A percentile compares a stretch with the other conserved stretches of the same genome.
Evolutionary conservation across 1,140 invertebrate genomes (phyloP).

Genomic region (Melanaphis sacchari): DNA sequence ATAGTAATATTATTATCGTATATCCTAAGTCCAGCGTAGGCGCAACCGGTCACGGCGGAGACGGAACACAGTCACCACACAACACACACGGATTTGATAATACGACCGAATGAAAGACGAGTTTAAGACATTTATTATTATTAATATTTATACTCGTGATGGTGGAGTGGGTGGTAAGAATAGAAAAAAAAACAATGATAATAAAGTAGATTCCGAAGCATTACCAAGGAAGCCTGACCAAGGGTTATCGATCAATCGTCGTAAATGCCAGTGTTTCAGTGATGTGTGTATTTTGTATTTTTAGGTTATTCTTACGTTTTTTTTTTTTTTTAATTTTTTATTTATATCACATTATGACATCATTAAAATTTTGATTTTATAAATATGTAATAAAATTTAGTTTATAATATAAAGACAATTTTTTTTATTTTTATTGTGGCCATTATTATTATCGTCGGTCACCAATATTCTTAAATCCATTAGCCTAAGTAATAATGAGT

Average conservation of each 20-base stretch:
- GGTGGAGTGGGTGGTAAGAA: background rate
- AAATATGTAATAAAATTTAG: too few species aligned
- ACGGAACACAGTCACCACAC: background rate
- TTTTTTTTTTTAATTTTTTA: background rate
- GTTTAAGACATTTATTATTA: background rate
- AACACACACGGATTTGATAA: background rate
- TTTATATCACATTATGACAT: background rate
- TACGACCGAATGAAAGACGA: background rate
- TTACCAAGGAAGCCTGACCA: too few species aligned
- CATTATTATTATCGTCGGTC: background rate
- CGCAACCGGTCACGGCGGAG: background rate
- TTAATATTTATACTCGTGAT: background rate
- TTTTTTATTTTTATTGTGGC: background rate
- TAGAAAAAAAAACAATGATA: background rate
- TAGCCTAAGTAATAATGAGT: background rate
- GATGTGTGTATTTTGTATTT: background rate
- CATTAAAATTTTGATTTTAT: background rate
- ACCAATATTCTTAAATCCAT: background rate
- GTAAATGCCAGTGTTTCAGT: background rate
- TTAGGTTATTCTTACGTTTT: background rate
- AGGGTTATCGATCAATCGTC: background rate
- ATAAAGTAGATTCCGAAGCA: background rate
- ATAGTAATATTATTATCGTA: slow-evolving; percentile 1
- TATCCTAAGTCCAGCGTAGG: background rate
- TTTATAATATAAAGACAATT: too few species aligned